These are phyloP conservation scores for Drosophila pseudoananassae DNA, from an alignment of 1,140 invertebrate species.

Conservation along the genomic window DNA sequence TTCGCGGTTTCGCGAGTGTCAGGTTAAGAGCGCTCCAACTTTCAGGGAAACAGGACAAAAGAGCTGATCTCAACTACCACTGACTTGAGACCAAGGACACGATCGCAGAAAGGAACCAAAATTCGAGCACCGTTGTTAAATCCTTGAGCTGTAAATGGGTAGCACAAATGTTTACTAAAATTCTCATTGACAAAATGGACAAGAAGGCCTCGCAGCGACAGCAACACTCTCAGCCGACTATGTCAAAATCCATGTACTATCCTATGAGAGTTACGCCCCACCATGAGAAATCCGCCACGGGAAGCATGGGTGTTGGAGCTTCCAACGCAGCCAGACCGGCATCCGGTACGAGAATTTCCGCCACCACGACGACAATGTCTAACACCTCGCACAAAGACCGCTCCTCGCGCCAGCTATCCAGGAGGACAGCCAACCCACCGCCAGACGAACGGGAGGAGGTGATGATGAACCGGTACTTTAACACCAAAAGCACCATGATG, in stretches of 20 bases:
- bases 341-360: slow-evolving; percentile 2
- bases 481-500: neutral
- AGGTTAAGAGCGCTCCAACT: slow-evolving; percentile 7
- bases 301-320: neutral
- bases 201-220: slow-evolving; percentile 49
- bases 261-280: neutral
- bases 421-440: neutral
- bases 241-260: slow-evolving; percentile 5
- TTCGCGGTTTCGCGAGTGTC: slow-evolving; percentile 1
- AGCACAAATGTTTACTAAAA: slow-evolving; percentile 49
- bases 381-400: neutral
- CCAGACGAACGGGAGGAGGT: neutral
- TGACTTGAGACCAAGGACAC: neutral
- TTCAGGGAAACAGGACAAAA: neutral
- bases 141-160: slow-evolving; percentile 46
- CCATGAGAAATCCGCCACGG: neutral
- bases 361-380: neutral
- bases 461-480: slow-evolving; percentile 24
- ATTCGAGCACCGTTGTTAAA: slow-evolving; percentile 5
- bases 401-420: neutral
- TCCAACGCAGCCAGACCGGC: neutral
- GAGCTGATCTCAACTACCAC: neutral
- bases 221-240: slow-evolving; percentile 19
- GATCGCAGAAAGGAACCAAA: neutral
- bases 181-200: slow-evolving; percentile 58